phyloP scores from a whole-genome alignment of 2,113 vertebrate species.

The Tonatia bakeri region DNA sequence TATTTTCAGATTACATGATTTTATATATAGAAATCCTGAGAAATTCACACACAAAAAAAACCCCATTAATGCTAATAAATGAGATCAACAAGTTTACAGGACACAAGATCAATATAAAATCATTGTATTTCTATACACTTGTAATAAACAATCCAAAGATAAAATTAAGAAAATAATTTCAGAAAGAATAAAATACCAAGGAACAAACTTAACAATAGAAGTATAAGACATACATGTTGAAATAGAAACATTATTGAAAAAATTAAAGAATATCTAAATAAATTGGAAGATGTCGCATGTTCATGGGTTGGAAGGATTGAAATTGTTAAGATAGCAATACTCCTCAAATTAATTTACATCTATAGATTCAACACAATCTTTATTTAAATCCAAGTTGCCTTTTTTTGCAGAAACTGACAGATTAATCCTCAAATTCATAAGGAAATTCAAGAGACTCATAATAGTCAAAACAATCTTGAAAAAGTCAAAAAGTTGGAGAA shows the following conservation, averaged over 20 bases:
- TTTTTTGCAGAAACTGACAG: not conserved
- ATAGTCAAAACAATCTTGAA: not conserved
- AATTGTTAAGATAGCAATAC: not conserved
- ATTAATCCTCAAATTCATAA: not conserved
- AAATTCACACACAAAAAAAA: too few species aligned
- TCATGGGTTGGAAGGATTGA: not conserved
- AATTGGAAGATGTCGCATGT: not conserved
- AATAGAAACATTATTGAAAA: not conserved
- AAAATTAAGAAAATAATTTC: not conserved
- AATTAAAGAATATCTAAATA: not conserved
- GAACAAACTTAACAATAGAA: not conserved
- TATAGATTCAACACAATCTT: not conserved
- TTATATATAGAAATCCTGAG: too few species aligned
- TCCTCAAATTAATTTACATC: not conserved
- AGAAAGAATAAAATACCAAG: not conserved
- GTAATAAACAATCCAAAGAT: not conserved
- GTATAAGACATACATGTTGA: not conserved
- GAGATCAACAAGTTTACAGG: not conserved
- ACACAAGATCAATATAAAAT: not conserved
- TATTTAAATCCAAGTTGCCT: not conserved
- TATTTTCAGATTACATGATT: too few species aligned
- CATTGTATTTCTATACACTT: not conserved
- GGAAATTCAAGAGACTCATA: not conserved
- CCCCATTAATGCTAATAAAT: too few species aligned
- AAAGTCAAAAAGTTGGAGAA: not conserved